Evolutionary conservation across 2,888 invertebrate species (phyloP).

Genomic region (Pristionchus fissidentatus): DNA sequence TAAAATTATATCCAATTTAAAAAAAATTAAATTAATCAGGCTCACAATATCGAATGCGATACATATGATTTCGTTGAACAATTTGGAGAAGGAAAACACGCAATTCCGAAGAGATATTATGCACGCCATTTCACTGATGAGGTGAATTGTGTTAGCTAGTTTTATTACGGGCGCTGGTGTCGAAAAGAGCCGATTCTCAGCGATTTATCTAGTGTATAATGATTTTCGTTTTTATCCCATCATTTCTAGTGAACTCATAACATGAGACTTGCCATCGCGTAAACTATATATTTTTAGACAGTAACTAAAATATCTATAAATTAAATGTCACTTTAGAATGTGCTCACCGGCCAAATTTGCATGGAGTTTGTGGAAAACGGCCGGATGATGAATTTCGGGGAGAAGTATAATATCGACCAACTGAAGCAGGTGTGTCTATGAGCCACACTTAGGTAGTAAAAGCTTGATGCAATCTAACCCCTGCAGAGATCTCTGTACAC

Average conservation of each 20-base stretch:
- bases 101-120: not conserved
- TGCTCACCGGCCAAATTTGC: not conserved
- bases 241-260: too few species aligned
- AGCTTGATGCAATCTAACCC: too few species aligned
- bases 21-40: too few species aligned
- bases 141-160: too few species aligned
- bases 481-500: too few species aligned
- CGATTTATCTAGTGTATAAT: not conserved
- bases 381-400: not conserved
- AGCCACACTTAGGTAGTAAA: not conserved
- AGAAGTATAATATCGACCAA: not conserved
- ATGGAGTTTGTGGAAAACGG: not conserved
- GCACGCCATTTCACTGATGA: not conserved
- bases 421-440: not conserved
- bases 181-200: too few species aligned
- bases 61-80: not conserved
- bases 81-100: constrained; percentile 9
- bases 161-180: too few species aligned
- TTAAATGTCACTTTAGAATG: not conserved
- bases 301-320: not conserved
- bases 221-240: not conserved
- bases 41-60: constrained; percentile 13
- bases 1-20: not conserved
- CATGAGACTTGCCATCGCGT: not conserved
- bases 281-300: too few species aligned